Evolutionary conservation across 2,888 invertebrate genomes (phyloP).

Genomic region (Chrysolina americana): DNA sequence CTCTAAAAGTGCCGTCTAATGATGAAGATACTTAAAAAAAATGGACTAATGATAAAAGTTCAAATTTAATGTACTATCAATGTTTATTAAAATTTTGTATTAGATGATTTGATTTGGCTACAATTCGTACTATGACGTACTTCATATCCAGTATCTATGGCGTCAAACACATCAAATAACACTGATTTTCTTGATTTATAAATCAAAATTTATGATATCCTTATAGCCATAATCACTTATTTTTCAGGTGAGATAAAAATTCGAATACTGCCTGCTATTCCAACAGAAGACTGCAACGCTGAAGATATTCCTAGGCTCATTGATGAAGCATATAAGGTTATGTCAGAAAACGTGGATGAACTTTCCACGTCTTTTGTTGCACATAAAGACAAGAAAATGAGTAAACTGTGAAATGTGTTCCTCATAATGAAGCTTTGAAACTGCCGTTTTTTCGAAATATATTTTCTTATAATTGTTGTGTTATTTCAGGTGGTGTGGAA

Average conservation of each 20-base stretch:
- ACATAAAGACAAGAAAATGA: neutral
- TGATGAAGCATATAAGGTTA: conserved; percentile 75
- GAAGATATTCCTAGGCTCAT: conserved; percentile 78
- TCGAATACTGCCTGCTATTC: conserved; percentile 81
- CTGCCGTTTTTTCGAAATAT: neutral
- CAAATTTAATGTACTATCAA: no score
- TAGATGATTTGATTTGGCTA: no score
- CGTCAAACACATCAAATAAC: no score
- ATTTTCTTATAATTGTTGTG: neutral
- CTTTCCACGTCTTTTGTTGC: conserved; percentile 21
- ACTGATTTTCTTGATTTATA: no score
- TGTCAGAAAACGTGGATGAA: conserved; percentile 77
- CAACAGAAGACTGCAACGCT: conserved; percentile 76
- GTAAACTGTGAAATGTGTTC: conserved; percentile 15
- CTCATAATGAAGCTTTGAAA: neutral
- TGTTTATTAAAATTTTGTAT: no score
- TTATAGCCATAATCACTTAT: conserved; percentile 23
- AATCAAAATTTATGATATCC: conserved; percentile 10
- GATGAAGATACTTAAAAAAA: no score
- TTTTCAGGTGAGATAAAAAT: conserved; percentile 78
- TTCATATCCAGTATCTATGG: no score
- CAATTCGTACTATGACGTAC: no score
- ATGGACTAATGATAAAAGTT: no score
- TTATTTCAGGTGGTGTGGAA: neutral
- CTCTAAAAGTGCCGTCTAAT: no score